Evolutionary conservation across 1,140 invertebrate species (phyloP), one percentile per base, ranked within the genome.

Genomic region (Triops longicaudatus): DNA sequence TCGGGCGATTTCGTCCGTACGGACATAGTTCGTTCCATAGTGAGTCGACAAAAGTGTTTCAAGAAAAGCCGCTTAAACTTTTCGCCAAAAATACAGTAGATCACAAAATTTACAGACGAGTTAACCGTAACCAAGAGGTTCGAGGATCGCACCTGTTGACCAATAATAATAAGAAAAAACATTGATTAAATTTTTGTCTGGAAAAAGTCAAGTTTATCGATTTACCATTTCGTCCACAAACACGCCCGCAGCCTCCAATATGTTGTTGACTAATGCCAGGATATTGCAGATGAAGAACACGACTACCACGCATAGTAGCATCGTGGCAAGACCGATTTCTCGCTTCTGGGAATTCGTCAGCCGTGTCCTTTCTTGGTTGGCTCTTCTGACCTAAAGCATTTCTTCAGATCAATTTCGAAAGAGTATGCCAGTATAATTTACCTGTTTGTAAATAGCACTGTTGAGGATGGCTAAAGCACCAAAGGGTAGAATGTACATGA

Each of bases 41-140:
- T 26, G 88, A 86, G 22, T 17, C 75, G 76, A 63, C 93, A 96
- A 85, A 97, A 96, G 81, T 95, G 88, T 81, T 92, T 89, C 76
- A 96, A 86, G 84, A 96, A 96, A 76, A 95, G 89, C 50, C 92
- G 88, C 81, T 96, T 93, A 85, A 98, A 98, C 83, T 98, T 98
- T 82, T 97, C 93, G 0, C 96, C 97, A 83, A 98, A 97, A 44
- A 97, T 95, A 78, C 97, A 96, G 85, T 98, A 98, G 78, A 98
- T 96, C 75, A 98, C 90, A 83, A 98, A 98, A 84, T 98, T 98
- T 43, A 98, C 93, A 80, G 96, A 96, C 81, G 95, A 97, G 85
- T 98, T 98, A 80, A 98, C 91, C 31, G 94, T 97, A 12, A 98
- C 95, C 37, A 98, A 86, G n/a, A 98, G 88, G 84, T 98, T 98